phyloP scores from a whole-genome alignment of 2,888 invertebrate species.

The Schizaphis graminum region DNA sequence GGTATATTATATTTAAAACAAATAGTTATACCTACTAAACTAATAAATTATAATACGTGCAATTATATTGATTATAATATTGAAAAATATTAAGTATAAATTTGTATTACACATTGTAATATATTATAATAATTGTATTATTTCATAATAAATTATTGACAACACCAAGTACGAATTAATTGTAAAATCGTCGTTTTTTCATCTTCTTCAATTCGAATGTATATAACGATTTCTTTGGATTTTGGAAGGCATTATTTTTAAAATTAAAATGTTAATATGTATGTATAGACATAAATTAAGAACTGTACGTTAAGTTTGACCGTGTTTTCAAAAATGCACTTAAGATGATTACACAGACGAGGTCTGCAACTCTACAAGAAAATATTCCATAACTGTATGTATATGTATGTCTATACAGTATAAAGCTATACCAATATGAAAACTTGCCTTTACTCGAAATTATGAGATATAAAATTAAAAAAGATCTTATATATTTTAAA shows the following conservation, averaged over 20 bases:
- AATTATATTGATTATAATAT: not conserved
- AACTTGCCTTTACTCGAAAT: not conserved
- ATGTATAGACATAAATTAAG: not conserved
- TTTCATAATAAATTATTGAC: not conserved
- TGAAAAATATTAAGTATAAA: not conserved
- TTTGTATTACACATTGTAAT: not conserved
- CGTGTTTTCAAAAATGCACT: not conserved
- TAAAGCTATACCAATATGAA: not conserved
- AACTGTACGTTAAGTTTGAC: not conserved
- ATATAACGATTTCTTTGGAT: not conserved
- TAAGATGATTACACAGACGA: not conserved
- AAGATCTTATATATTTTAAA: not conserved
- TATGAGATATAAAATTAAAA: not conserved
- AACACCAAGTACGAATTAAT: not conserved
- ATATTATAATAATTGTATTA: not conserved
- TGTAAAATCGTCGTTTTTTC: not conserved
- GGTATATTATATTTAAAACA: not conserved
- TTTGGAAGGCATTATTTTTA: not conserved
- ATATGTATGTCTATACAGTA: not conserved
- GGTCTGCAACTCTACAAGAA: not conserved
- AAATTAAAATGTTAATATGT: not conserved
- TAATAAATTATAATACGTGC: not conserved
- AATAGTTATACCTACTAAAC: not conserved
- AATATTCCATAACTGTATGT: not conserved
- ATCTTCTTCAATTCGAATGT: not conserved